These are phyloP conservation scores for Oophaga sylvatica DNA, from an alignment of 2,797 vertebrate species.

Conservation along the genomic window DNA sequence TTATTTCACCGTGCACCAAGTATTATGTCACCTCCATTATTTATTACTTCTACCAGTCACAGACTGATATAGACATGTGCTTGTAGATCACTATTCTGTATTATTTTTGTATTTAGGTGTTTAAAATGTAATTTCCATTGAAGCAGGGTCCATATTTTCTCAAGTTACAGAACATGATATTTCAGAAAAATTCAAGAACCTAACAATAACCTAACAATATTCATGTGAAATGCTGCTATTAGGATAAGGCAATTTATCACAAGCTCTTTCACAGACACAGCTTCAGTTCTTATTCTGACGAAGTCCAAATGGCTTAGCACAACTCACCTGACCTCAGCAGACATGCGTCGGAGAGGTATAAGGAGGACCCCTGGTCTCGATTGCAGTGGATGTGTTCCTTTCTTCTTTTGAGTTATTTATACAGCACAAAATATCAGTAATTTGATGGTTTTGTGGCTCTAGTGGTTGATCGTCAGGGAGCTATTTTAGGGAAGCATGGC, in stretches of 20 bases:
- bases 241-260: slow-evolving; percentile 41
- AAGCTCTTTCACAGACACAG: slow-evolving; percentile 74
- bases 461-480: too few relatives aligned
- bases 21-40: not conserved
- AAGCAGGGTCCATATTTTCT: not conserved
- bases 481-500: not conserved
- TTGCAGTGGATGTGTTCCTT: slow-evolving; percentile 42
- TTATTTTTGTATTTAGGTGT: not conserved
- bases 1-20: not conserved
- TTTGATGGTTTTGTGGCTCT: not conserved
- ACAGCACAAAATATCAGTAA: not conserved
- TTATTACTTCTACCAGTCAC: not conserved
- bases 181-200: not conserved
- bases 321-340: slow-evolving; percentile 78
- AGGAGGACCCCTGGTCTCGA: not conserved
- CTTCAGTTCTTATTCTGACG: slow-evolving; percentile 74
- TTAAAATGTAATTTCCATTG: not conserved
- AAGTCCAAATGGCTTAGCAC: slow-evolving; percentile 81
- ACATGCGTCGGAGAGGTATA: slow-evolving; percentile 63
- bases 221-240: not conserved
- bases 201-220: not conserved
- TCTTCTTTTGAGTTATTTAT: not conserved
- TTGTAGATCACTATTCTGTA: not conserved
- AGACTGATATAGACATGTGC: not conserved
- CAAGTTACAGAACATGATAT: not conserved